Conservation (phyloP, 2,888 invertebrate genomes). For the Morpho achilles region DNA sequence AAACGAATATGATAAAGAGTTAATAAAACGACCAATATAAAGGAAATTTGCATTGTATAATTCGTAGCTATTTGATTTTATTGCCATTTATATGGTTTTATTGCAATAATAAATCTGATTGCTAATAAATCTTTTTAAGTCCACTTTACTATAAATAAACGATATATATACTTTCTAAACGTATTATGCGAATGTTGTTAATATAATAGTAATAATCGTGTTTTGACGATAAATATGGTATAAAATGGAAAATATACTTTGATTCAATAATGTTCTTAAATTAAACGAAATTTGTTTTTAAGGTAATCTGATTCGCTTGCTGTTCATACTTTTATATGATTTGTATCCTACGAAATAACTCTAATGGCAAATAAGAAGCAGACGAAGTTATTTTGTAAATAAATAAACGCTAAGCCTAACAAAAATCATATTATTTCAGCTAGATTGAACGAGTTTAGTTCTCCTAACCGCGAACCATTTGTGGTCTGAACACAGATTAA, state of each 20-base stretch:
- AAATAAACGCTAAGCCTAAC: too few relatives aligned
- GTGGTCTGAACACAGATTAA: slow-evolving; percentile 23
- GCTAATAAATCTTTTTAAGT: slow-evolving; percentile 8
- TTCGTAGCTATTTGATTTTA: slow-evolving; percentile 12
- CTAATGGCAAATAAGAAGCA: too few relatives aligned
- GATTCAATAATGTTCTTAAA: too few relatives aligned
- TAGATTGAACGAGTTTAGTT: slow-evolving; percentile 22
- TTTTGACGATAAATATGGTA: too few relatives aligned
- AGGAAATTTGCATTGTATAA: slow-evolving; percentile 7
- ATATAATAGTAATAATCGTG: too few relatives aligned
- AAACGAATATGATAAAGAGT: neutral
- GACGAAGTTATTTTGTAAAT: too few relatives aligned
- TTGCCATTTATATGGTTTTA: slow-evolving; percentile 8
- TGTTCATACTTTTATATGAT: too few relatives aligned
- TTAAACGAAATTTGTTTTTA: too few relatives aligned
- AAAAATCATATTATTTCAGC: neutral
- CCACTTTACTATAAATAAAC: slow-evolving; percentile 3
- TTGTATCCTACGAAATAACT: too few relatives aligned
- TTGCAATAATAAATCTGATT: slow-evolving; percentile 9
- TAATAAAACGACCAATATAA: neutral
- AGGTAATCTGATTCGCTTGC: too few relatives aligned
- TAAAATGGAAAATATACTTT: too few relatives aligned
- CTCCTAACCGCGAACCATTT: slow-evolving; percentile 23
- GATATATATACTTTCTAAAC: slow-evolving; percentile 6
- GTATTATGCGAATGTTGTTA: neutral